Evolutionary conservation across 2,797 vertebrate genomes (phyloP), one percentile per base, ranked within the genome.

Genomic region (Xerus rutilus): DNA sequence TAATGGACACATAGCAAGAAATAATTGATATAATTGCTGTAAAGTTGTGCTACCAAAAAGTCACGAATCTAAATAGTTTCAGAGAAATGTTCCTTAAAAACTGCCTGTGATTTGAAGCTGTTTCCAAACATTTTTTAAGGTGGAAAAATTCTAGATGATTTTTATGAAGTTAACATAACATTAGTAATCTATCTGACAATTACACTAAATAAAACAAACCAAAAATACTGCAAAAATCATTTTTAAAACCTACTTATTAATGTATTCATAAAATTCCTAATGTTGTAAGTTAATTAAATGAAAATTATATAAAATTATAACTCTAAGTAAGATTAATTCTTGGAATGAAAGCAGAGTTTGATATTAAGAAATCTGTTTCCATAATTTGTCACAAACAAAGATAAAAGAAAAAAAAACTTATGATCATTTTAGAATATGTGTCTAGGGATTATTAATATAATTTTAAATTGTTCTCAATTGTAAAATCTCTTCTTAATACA

Each of bases 291-390:
- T 23, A 93, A 65, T 18, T 92, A 62, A 93, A 78, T 77, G 18
- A 59, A 94, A 94, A 28, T 87, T 81, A 62, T 59, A 77, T 91
- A 65, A 62, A 88, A 93, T 76, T 4, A 18, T 59, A 30, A 18
- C 10, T 12, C 10, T 12, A 32, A 67, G 2, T 83, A 39, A 87
- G 23, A 94, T 70, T 92, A 77, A 89, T 39, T 92, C 18, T 65
- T 79, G 2, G 20, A 86, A 90, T 88, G 28, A 76, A 76, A 81
- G 32, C 8, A 81, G 28, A 73, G 35, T 64, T 89, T 83, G 32
- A 62, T 30, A 69, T 49, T 72, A 70, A 25, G 49, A 78, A 90
- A 43, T 35, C 17, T 84, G 8, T 49, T 88, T 23, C 54, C 25
- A 43, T 67, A 88, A 62, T 76, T 77, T 86, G 21, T 94, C 79